Evolutionary conservation across 2,888 invertebrate species (phyloP).

Genomic region (Thysanoteuthis rhombus): DNA sequence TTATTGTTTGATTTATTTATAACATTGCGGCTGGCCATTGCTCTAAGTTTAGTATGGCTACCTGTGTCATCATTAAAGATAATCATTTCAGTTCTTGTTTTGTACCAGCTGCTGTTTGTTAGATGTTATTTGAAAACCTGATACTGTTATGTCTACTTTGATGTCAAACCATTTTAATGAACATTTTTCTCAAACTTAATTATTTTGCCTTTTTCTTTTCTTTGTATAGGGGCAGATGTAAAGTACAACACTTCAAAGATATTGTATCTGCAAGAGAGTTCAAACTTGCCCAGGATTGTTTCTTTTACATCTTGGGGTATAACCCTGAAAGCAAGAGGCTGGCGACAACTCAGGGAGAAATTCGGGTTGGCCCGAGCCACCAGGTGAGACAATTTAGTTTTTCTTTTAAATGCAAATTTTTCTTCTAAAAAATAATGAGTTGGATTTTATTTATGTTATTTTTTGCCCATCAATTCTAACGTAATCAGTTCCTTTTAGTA

Average conservation of each 20-base stretch:
- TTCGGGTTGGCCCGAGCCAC: slow-evolving; percentile 73
- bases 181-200: not conserved
- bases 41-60: no score
- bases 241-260: slow-evolving; percentile 71
- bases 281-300: slow-evolving; percentile 69
- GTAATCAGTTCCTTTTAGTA: not conserved
- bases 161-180: not conserved
- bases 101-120: not conserved
- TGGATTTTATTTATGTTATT: not conserved
- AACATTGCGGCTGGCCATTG: no score
- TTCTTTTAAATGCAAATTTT: not conserved
- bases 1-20: no score
- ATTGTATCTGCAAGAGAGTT: slow-evolving; percentile 69
- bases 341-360: slow-evolving; percentile 74
- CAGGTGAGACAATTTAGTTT: slow-evolving; percentile 67
- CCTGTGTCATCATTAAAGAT: no score
- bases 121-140: no score
- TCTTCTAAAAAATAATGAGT: not conserved
- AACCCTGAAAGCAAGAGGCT: slow-evolving; percentile 72
- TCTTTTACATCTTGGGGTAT: slow-evolving; percentile 72
- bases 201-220: slow-evolving; percentile 15
- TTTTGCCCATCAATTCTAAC: not conserved
- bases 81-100: no score
- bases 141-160: no score
- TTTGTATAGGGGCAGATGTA: slow-evolving; percentile 71